Conservation (phyloP, 2,113 vertebrate species). For the Entelurus aequoreus region DNA sequence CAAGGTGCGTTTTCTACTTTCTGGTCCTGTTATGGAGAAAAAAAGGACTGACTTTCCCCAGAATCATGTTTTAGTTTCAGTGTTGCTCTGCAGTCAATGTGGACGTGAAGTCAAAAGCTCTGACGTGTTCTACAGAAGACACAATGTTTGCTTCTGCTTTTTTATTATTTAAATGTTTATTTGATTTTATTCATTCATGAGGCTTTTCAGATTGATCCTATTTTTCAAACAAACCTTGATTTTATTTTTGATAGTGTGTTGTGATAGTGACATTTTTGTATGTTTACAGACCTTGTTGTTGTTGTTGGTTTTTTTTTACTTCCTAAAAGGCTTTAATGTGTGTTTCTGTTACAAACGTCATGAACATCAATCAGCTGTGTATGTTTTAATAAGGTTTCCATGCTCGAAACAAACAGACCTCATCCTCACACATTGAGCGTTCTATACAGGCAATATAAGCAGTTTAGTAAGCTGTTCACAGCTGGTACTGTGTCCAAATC, state of each 20-base stretch:
- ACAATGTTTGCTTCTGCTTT: conserved; percentile 29
- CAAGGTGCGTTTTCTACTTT: conserved; percentile 2
- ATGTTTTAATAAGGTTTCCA: neutral
- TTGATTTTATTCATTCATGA: conserved; percentile 15
- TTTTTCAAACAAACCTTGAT: conserved; percentile 57
- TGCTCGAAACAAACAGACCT: conserved; percentile 59
- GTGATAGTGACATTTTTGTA: conserved; percentile 38
- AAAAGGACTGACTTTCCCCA: neutral
- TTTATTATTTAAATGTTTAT: conserved; percentile 55
- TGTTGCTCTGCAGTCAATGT: neutral
- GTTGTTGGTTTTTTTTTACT: neutral
- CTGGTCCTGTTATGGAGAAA: conserved; percentile 6
- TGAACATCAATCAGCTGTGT: conserved; percentile 13
- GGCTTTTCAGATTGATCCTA: conserved; percentile 42
- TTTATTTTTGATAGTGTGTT: conserved; percentile 66
- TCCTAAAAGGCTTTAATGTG: conserved; percentile 37
- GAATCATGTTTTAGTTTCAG: neutral
- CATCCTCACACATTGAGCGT: conserved; percentile 51
- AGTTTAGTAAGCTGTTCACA: conserved; percentile 51
- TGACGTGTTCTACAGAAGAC: conserved; percentile 32
- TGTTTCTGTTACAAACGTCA: conserved; percentile 32
- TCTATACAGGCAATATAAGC: conserved; percentile 42
- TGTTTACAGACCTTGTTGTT: conserved; percentile 20
- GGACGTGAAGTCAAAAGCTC: conserved; percentile 21
- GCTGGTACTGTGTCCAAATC: conserved; percentile 66